Conservation (phyloP, 2,113 vertebrate genomes). For the Lynx canadensis region DNA sequence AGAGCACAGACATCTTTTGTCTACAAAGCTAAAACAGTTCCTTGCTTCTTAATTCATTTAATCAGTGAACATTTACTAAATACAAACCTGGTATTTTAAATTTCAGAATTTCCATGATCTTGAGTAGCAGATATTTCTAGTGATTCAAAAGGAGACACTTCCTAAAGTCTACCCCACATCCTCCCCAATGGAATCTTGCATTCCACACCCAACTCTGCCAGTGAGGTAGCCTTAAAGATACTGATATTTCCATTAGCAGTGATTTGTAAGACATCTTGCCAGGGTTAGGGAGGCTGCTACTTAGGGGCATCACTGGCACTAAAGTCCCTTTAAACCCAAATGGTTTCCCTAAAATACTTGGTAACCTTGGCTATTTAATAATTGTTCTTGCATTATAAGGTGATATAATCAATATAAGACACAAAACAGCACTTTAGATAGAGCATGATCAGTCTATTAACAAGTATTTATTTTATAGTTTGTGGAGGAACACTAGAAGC, state of each 20-base stretch:
- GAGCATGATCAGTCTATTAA: not conserved
- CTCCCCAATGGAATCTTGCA: not conserved
- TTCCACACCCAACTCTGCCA: not conserved
- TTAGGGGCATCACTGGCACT: not conserved
- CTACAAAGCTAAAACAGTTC: not conserved
- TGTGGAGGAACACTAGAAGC: not conserved
- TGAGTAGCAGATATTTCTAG: constrained; percentile 17
- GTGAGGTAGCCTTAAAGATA: not conserved
- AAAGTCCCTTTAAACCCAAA: not conserved
- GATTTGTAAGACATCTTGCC: not conserved
- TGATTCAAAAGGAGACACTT: constrained; percentile 37
- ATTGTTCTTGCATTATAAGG: constrained; percentile 4
- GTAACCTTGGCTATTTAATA: not conserved
- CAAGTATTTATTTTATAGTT: constrained; percentile 18
- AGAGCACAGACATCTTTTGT: not conserved
- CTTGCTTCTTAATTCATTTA: not conserved
- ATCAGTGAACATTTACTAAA: not conserved
- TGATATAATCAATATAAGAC: constrained; percentile 35
- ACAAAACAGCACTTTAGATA: not conserved
- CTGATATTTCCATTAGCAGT: not conserved
- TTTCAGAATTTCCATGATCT: constrained; percentile 28
- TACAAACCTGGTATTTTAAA: not conserved
- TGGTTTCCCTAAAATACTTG: not conserved
- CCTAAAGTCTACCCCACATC: not conserved
- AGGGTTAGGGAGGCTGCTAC: not conserved